Evolutionary conservation across 92 coral and sea anemone species (phyloP).

Genomic region (Paragorgia papillata): DNA sequence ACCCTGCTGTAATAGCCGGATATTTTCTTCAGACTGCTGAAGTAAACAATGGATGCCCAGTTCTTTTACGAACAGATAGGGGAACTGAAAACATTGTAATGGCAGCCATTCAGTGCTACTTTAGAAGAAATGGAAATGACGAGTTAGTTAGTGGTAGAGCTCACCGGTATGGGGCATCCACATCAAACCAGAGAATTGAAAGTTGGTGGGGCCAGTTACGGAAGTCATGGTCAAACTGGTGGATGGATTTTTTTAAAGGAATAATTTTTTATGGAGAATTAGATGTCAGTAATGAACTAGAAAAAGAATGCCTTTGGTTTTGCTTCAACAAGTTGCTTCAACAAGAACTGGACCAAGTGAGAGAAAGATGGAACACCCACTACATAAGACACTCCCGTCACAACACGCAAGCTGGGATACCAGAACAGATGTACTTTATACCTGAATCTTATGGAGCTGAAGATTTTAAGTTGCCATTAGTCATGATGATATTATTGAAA

Average conservation of each 20-base stretch:
- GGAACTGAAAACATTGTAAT: constrained; percentile 47
- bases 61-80: constrained; percentile 38
- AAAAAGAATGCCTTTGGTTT: constrained; percentile 37
- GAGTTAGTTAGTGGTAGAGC: constrained; percentile 39
- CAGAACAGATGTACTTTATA: constrained; percentile 45
- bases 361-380: constrained; percentile 53
- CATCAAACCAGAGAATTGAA: constrained; percentile 46
- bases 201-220: constrained; percentile 48
- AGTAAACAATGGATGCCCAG: constrained; percentile 43
- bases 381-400: constrained; percentile 33
- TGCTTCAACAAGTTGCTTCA: no score
- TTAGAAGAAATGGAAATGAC: constrained; percentile 39
- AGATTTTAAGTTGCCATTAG: constrained; percentile 11
- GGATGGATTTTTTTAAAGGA: constrained; percentile 44
- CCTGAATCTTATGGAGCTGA: constrained; percentile 39
- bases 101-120: constrained; percentile 52
- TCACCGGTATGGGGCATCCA: constrained; percentile 46
- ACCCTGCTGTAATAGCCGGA: constrained; percentile 19
- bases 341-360: constrained; percentile 44
- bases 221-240: no score
- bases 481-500: no score
- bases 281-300: constrained; percentile 40
- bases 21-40: constrained; percentile 27
- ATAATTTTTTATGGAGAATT: constrained; percentile 41
- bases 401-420: no score